These are phyloP conservation scores for Cygnus buccinator DNA, from an alignment of 2,113 vertebrate genomes.

Conservation along the genomic window DNA sequence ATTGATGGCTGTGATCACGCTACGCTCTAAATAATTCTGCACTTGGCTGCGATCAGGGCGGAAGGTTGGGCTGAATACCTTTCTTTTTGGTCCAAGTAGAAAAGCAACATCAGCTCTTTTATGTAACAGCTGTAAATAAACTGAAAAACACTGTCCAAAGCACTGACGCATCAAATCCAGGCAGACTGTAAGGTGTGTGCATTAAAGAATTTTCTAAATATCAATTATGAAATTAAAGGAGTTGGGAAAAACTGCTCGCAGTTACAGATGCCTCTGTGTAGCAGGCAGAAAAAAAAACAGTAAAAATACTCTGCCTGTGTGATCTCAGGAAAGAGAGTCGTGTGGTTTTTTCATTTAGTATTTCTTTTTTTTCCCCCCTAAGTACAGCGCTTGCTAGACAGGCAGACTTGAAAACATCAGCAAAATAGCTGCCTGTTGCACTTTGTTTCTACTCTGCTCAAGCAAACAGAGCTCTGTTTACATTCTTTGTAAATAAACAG, in stretches of 20 bases:
- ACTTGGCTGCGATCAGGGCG: not conserved
- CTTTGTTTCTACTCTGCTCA: constrained; percentile 36
- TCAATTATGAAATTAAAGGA: not conserved
- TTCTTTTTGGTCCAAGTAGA: not conserved
- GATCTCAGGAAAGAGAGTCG: not conserved
- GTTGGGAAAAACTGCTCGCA: not conserved
- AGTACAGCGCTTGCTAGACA: not conserved
- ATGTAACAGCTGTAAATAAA: not conserved
- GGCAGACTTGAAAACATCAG: constrained; percentile 24
- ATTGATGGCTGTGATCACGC: not conserved
- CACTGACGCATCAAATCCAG: not conserved
- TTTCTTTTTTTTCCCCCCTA: not conserved
- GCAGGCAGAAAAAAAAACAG: not conserved
- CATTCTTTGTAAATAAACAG: constrained; percentile 28
- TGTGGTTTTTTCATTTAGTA: not conserved
- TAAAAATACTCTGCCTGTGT: not conserved
- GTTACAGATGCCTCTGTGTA: not conserved
- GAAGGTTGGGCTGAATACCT: not conserved
- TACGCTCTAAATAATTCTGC: not conserved
- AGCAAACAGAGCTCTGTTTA: constrained; percentile 39
- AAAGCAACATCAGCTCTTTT: constrained; percentile 11
- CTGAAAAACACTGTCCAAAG: not conserved
- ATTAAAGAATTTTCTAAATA: not conserved
- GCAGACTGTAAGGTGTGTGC: not conserved
- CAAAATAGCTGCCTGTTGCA: constrained; percentile 21